These are phyloP conservation scores for Alcedo quadribrachys DNA, from an alignment of 2,797 vertebrate genomes.

Conservation along the genomic window DNA sequence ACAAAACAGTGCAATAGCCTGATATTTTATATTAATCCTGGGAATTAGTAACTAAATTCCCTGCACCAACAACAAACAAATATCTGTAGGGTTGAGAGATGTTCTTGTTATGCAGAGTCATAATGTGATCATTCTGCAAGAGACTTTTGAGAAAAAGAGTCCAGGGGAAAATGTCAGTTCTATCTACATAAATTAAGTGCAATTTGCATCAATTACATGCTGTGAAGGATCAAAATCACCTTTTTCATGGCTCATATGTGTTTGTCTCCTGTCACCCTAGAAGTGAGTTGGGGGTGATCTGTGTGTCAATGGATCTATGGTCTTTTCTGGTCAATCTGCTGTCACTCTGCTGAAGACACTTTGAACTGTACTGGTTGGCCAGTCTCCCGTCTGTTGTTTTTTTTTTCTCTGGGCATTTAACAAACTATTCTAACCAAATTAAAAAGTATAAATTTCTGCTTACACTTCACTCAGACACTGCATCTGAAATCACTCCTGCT, in stretches of 20 bases:
- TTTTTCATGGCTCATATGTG: not conserved
- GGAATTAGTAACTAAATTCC: slow-evolving; percentile 36
- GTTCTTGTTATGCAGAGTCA: slow-evolving; percentile 21
- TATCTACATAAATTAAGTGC: slow-evolving; percentile 50
- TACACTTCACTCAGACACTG: not conserved
- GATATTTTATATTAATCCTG: slow-evolving; percentile 8
- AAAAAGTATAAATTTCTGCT: slow-evolving; percentile 15
- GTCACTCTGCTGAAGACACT: not conserved
- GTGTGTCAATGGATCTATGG: not conserved
- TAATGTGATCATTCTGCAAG: not conserved
- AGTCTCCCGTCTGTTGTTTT: not conserved
- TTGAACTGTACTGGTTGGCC: not conserved
- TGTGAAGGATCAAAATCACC: not conserved
- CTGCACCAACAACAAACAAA: not conserved
- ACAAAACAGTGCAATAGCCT: slow-evolving; percentile 7
- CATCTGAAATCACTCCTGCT: not conserved
- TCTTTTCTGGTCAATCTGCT: not conserved
- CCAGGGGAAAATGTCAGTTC: slow-evolving; percentile 34
- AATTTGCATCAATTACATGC: slow-evolving; percentile 48
- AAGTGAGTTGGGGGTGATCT: not conserved
- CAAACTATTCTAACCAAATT: not conserved
- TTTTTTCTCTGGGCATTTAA: not conserved
- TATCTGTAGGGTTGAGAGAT: not conserved
- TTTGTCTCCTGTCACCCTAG: not conserved
- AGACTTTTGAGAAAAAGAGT: slow-evolving; percentile 11